These are phyloP conservation scores for Spialia ferax DNA, from an alignment of 2,888 invertebrate genomes.

Conservation along the genomic window DNA sequence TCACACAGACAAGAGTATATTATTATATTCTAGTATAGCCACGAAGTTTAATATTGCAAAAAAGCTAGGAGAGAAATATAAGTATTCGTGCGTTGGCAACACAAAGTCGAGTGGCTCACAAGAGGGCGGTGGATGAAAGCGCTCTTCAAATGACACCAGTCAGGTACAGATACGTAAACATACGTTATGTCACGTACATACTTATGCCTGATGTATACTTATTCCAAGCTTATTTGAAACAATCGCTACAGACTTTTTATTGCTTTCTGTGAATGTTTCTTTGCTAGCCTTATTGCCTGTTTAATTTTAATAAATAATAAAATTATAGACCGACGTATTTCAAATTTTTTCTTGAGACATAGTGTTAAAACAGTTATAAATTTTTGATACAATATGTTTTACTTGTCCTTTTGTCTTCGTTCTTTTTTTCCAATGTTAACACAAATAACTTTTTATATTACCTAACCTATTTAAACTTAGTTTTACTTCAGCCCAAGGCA, in stretches of 20 bases:
- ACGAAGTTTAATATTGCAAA: constrained; percentile 2
- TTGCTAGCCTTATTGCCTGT: too few species aligned
- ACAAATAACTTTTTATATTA: not conserved
- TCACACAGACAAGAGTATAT: not conserved
- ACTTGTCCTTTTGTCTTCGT: not conserved
- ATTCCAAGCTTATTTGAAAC: not conserved
- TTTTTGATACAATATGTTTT: not conserved
- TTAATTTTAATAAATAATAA: too few species aligned
- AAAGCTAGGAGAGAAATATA: not conserved
- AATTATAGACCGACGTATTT: too few species aligned
- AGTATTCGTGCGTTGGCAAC: constrained; percentile 20
- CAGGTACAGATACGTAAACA: constrained; percentile 41
- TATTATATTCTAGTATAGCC: not conserved
- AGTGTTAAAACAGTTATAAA: too few species aligned
- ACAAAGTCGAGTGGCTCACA: constrained; percentile 28
- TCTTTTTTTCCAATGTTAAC: not conserved
- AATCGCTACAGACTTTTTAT: not conserved
- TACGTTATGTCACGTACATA: constrained; percentile 10
- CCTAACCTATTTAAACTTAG: not conserved
- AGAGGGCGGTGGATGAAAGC: constrained; percentile 20
- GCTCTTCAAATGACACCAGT: constrained; percentile 16
- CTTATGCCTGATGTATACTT: not conserved
- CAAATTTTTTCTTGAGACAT: too few species aligned
- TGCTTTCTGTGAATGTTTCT: too few species aligned
- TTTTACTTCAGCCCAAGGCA: not conserved